These are phyloP conservation scores for Nebria brevicollis DNA, from an alignment of 2,888 invertebrate genomes.

Conservation along the genomic window DNA sequence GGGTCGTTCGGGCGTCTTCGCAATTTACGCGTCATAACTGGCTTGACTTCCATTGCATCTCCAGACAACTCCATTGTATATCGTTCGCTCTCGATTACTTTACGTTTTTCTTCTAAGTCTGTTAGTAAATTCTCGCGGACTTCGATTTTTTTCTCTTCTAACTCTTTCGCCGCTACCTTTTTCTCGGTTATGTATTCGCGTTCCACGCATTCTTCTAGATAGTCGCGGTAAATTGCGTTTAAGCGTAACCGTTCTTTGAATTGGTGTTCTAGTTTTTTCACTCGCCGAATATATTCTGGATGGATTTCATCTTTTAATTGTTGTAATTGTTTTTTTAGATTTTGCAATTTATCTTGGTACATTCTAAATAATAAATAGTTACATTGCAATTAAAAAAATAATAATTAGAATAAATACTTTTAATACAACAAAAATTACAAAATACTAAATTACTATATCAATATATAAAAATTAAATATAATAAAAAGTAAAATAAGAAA, in stretches of 20 bases:
- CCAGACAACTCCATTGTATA: conserved; percentile 90
- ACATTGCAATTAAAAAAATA: neutral
- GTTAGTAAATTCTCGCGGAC: conserved; percentile 86
- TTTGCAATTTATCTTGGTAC: conserved; percentile 90
- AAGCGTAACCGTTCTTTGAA: conserved; percentile 82
- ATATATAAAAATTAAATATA: too few relatives aligned
- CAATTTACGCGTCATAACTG: conserved; percentile 93
- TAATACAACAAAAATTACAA: too few relatives aligned
- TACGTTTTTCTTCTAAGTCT: conserved; percentile 93
- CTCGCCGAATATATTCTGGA: conserved; percentile 84
- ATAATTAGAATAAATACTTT: too few relatives aligned
- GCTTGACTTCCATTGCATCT: conserved; percentile 91
- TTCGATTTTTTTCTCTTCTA: conserved; percentile 94
- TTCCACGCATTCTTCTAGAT: conserved; percentile 87
- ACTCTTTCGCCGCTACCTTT: conserved; percentile 89
- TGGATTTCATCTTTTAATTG: conserved; percentile 88
- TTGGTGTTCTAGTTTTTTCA: conserved; percentile 84
- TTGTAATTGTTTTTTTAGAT: conserved; percentile 87
- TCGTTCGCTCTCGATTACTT: conserved; percentile 88
- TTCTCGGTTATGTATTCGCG: conserved; percentile 89
- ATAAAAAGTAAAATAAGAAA: too few relatives aligned
- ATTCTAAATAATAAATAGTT: conserved; percentile 75
- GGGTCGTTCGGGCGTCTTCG: conserved; percentile 94
- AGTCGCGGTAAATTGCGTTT: conserved; percentile 81
- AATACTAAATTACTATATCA: too few relatives aligned